Evolutionary conservation across 92 coral and sea anemone genomes (phyloP).

Genomic region (Phenganax marumi): DNA sequence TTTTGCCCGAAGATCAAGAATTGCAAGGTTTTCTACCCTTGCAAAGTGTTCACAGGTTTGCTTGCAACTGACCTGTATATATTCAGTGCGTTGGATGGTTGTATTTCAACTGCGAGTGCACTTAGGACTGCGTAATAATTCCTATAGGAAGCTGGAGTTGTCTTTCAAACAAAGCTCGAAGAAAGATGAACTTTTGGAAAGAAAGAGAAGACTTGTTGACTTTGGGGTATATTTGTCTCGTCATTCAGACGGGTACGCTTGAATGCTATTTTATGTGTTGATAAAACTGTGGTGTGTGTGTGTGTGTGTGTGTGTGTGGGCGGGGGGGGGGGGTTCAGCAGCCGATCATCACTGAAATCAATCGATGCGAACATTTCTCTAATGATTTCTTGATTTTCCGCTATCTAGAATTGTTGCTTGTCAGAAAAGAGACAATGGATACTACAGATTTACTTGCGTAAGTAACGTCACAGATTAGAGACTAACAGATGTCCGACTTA

Average conservation of each 20-base stretch:
- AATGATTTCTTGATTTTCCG: not conserved
- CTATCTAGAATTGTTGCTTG: constrained; percentile 20
- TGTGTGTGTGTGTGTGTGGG: no score
- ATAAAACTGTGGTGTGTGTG: not conserved
- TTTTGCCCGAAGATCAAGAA: constrained; percentile 91
- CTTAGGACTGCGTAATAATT: not conserved
- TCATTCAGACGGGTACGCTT: constrained; percentile 68
- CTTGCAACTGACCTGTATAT: not conserved
- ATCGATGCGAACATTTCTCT: not conserved
- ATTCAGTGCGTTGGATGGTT: not conserved
- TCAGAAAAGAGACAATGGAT: constrained; percentile 30
- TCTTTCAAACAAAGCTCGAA: constrained; percentile 61
- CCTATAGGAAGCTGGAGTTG: constrained; percentile 71
- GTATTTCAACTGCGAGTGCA: not conserved
- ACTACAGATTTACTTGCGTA: constrained; percentile 24
- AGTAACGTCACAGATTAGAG: no score
- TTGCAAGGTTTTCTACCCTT: constrained; percentile 88
- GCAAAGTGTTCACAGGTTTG: constrained; percentile 76
- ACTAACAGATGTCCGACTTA: no score
- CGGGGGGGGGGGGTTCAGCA: not conserved
- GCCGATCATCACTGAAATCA: not conserved
- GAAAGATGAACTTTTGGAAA: constrained; percentile 64
- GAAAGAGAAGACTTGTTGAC: constrained; percentile 73
- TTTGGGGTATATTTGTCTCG: constrained; percentile 77
- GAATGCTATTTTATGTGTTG: not conserved